A percentile compares a stretch with the other conserved stretches of the same genome.
Evolutionary conservation across 1,140 invertebrate species (phyloP).

Genomic region (Drosophila jambulina): DNA sequence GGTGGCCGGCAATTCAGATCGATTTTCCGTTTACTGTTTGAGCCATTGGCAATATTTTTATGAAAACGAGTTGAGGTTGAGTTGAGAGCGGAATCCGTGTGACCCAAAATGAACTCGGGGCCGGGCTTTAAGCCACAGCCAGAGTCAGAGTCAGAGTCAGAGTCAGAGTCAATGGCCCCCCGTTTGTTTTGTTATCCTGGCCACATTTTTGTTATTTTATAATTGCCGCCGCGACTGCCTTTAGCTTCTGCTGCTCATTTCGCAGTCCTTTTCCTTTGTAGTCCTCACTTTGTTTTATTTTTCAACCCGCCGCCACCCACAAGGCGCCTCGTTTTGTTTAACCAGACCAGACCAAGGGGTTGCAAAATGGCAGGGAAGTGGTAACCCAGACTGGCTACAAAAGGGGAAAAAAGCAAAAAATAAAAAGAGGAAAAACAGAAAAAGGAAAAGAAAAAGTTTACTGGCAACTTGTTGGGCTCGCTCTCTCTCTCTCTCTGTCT

Average conservation of each 20-base stretch:
- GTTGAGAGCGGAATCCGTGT: slow-evolving; percentile 32
- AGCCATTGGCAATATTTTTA: slow-evolving; percentile 43
- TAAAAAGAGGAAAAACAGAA: neutral
- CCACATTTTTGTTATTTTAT: slow-evolving; percentile 56
- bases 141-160: slow-evolving; percentile 37
- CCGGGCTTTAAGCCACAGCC: slow-evolving; percentile 19
- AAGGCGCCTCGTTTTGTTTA: slow-evolving; percentile 30
- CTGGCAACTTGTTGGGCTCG: slow-evolving; percentile 40
- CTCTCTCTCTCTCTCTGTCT: no score
- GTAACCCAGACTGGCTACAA: slow-evolving; percentile 25
- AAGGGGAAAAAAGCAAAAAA: slow-evolving; percentile 4
- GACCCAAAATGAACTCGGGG: slow-evolving; percentile 41
- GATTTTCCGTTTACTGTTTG: slow-evolving; percentile 28
- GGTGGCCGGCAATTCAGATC: slow-evolving; percentile 28
- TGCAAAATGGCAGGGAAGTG: slow-evolving; percentile 10
- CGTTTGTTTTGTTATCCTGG: slow-evolving; percentile 41
- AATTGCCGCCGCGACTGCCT: slow-evolving; percentile 51
- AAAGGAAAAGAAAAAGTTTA: slow-evolving; percentile 15
- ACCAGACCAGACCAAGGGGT: slow-evolving; percentile 29
- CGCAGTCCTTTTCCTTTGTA: slow-evolving; percentile 44
- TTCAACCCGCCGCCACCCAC: neutral
- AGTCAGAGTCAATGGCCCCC: slow-evolving; percentile 41
- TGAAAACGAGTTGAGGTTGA: slow-evolving; percentile 28
- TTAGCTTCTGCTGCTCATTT: slow-evolving; percentile 33
- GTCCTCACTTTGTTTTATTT: slow-evolving; percentile 26